Base-by-base conservation (phyloP, 2,888 invertebrate genomes). In the Nudaria mundana region DNA sequence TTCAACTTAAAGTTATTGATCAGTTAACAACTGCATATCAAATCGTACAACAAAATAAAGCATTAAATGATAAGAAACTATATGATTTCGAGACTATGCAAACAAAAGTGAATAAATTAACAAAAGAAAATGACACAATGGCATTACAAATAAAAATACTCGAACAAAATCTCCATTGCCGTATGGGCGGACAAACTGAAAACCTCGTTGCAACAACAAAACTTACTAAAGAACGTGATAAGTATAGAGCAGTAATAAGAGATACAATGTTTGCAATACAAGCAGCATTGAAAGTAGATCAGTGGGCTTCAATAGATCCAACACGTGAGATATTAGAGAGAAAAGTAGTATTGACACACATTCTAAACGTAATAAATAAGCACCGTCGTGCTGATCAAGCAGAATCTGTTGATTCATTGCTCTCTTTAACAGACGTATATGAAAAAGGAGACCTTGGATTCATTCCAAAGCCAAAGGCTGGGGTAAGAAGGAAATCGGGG, bases 401-500 rank as follows among this genome's bases (percentile, higher is more conserved):
- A 5, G 85, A 81, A 50, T 88, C 88, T 5, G 66, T 70, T 45
- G 86, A 83, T 12, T 86, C 91, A 20, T 63, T 86, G 26, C 81
- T 88, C 13, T 91, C 91, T 0, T 61, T 90, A 11, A 81, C 78
- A 1, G 87, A 87, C 10, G 79, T 92, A 6, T 93, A 94, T 59
- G 81, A 87, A 28, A 90, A 90, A 48, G 93, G 93, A 7, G 92
- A 92, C 67, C 88, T 93, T 43, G 93, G 93, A 3, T 92, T 93
- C 52, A 80, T 92, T 47, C 92, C 92, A 0, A 91, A 90, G 56
- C 50, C 68, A 6, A 18, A 41, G 12, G 14, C n/a, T 10, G 23
- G 22, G 1, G 6, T 11, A 13, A 1, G 24, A 5, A 43, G 6
- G 23, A 50, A 30, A 18, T 31, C 42, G 0, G 16, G 22, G 4